Base-by-base conservation (phyloP, 1,140 invertebrate species). In the Magallana angulata region DNA sequence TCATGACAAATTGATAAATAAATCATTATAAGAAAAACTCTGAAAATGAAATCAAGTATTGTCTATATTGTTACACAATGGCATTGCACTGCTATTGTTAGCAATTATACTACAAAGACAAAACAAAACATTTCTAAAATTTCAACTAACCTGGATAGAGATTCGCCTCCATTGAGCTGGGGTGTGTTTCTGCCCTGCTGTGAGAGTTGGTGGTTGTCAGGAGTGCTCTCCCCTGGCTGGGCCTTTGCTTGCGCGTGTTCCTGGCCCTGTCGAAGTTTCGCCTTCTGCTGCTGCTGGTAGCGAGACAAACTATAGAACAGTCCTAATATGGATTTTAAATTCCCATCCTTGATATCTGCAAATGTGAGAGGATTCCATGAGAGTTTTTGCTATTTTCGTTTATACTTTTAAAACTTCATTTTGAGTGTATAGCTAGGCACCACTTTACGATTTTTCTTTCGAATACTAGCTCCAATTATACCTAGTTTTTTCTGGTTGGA, bases 301-400 rank as follows among this genome's bases (percentile, higher is more conserved):
- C 98, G 96, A 60, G 98, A 98, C 84, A 99, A 96, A 90, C 98
- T 98, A 94, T 99, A 99, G 95, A 99, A 98, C 82, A 99, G 96
- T n/a, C 98, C 98, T 30, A 99, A 95, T 83, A 99, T 98, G 56
- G 97, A 97, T 95, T 98, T 98, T 89, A 98, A 95, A 94, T 97
- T 98, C 89, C 98, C 98, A 94, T 98, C 97, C 88, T 97, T 96
- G 89, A 98, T 97, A 95, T 98, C 97, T 95, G 92, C 56, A 93
- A 89, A 4, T 48, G 48, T 80, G 88, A 89, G 58, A 89, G 58
- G 86, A 83, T 59, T 8, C 11, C 18, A 57, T 83, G 16, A 59
- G 58, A 57, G 11, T 48, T 48, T 48, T 18, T 14, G n/a, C n/a
- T 68, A 48, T 48, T 48, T 48, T 48, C 36, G 0, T 48, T 48